Evolutionary conservation across 1,140 invertebrate species (phyloP).

Genomic region (Belonocnema kinseyi): DNA sequence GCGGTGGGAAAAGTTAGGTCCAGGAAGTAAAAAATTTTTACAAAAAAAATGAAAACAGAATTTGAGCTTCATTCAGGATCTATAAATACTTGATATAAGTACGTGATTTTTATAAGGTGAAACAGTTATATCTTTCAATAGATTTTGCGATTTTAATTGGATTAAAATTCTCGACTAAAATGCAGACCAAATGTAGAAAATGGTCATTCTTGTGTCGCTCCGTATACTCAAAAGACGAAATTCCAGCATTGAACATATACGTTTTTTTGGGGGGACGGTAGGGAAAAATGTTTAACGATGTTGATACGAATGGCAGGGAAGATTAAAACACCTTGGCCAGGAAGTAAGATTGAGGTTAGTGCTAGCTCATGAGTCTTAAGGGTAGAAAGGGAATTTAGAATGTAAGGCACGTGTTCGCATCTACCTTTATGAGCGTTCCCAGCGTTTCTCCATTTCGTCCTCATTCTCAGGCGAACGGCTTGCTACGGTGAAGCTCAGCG

Average conservation of each 20-base stretch:
- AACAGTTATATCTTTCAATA: too few species aligned
- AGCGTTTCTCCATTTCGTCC: conserved; percentile 69
- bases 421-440: conserved; percentile 72
- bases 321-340: conserved; percentile 14
- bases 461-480: conserved; percentile 62
- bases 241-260: too few species aligned
- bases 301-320: background rate
- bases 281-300: background rate
- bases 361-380: conserved; percentile 36
- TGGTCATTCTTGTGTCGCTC: too few species aligned
- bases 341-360: conserved; percentile 27
- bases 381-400: conserved; percentile 59
- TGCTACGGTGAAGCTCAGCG: conserved; percentile 44
- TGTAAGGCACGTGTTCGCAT: conserved; percentile 74
- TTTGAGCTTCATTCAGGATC: background rate
- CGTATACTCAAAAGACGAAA: too few species aligned
- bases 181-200: too few species aligned
- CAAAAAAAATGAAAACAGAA: background rate
- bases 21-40: background rate
- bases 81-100: background rate
- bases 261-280: too few species aligned
- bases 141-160: too few species aligned
- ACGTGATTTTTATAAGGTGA: too few species aligned
- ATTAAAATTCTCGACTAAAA: too few species aligned
- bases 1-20: background rate